phyloP scores from a whole-genome alignment of 2,113 vertebrate species.

The Dinomys branickii region DNA sequence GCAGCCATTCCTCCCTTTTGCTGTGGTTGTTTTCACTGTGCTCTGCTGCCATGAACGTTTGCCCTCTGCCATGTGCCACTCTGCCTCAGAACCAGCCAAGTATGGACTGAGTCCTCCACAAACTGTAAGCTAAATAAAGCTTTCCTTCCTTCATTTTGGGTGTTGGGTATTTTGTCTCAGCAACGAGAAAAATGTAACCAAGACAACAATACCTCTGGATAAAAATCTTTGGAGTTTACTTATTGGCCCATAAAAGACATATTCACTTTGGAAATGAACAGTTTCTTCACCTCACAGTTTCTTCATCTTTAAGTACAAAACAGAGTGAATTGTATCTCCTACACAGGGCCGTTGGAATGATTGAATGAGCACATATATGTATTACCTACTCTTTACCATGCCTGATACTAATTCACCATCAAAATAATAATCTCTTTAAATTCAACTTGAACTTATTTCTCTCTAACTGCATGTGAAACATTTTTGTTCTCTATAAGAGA shows the following conservation, averaged over 20 bases:
- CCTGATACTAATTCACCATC: background rate
- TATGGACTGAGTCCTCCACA: too few species aligned
- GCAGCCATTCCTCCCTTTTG: too few species aligned
- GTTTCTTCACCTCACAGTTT: background rate
- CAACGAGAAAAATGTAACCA: too few species aligned
- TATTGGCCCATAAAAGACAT: background rate
- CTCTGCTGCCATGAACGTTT: too few species aligned
- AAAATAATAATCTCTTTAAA: slow-evolving; percentile 9
- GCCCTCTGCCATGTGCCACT: too few species aligned
- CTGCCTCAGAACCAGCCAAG: too few species aligned
- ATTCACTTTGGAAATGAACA: background rate
- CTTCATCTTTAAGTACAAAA: background rate
- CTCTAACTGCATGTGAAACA: slow-evolving; percentile 15
- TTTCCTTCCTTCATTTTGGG: too few species aligned
- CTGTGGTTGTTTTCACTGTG: too few species aligned
- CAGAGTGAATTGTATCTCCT: background rate
- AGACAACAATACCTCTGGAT: too few species aligned
- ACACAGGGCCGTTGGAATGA: background rate
- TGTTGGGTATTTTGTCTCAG: too few species aligned
- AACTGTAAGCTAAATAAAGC: too few species aligned
- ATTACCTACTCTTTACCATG: background rate
- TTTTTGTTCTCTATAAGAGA: slow-evolving; percentile 28
- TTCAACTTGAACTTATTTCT: slow-evolving; percentile 25
- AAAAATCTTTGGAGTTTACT: background rate
- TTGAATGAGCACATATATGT: background rate